Base-by-base conservation (phyloP, 64 coral and sea anemone species). In the Pachyseris speciosa region DNA sequence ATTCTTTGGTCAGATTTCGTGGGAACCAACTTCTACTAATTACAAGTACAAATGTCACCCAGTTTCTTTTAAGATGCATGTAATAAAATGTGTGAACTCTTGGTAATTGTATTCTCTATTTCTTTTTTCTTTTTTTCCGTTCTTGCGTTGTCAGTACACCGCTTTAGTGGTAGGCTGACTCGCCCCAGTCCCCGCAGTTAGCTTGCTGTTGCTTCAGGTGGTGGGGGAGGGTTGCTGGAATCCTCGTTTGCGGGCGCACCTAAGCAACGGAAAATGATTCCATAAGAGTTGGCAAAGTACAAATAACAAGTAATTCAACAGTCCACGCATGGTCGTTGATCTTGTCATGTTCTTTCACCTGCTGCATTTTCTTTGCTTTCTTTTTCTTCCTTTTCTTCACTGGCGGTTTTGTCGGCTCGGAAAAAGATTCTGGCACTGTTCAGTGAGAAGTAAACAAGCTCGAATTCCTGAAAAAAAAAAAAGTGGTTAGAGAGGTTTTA, bases 391-490 rank as follows among this genome's bases (percentile, higher is more conserved):
- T 93, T 96, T 73, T 96, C 94, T 85, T 96, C 94, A 10, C 90
- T 70, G 3, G 94, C 94, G 32, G 94, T 96, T 69, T 93, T 96
- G 68, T 96, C 94, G 15, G 94, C 94, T 48, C 90, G 64, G 67
- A 96, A 96, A 86, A 96, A 96, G 64, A 96, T 96, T 72, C 94
- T 65, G 9, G 94, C 94, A 72, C 94, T 96, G 40, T 96, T 96
- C 36, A 96, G 38, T 9, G 94, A 96, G 77, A 96, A 96, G 90
- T 89, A 93, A 1, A 96, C 94, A 37, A 96, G 39, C 80, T 96
- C 94, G 55, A 96, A 96, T 48, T 96, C 94, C 85, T 93, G 48
- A 16, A 64, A 48, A 74, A 43, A 10, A 37, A 52, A 68, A 11
- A 39, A 86, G 28, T 7, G 5, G 31, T 5, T 47, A 44, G 6